Evolutionary conservation across 2,888 invertebrate species (phyloP).

Genomic region (Abscondita cerata): DNA sequence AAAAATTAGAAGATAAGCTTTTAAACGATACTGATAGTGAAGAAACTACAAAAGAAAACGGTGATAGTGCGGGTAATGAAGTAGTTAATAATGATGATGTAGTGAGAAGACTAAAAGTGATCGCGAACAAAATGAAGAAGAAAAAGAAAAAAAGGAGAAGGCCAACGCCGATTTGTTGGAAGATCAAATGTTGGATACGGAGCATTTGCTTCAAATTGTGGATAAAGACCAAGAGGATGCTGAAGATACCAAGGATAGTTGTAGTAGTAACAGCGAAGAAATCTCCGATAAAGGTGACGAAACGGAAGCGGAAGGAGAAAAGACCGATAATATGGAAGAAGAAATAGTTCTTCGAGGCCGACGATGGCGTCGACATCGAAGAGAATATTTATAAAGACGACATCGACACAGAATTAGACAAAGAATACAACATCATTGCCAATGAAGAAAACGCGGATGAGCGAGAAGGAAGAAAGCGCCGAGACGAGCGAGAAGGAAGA

Average conservation of each 20-base stretch:
- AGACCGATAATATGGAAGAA: constrained; percentile 31
- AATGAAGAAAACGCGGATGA: no score
- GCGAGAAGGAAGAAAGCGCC: neutral
- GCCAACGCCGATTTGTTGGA: constrained; percentile 41
- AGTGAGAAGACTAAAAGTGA: constrained; percentile 13
- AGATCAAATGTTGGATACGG: constrained; percentile 33
- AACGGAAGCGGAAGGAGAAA: constrained; percentile 16
- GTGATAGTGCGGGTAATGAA: constrained; percentile 19
- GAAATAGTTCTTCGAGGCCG: constrained; percentile 22
- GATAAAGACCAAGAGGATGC: constrained; percentile 27
- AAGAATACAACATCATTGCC: constrained; percentile 9
- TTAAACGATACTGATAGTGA: constrained; percentile 31
- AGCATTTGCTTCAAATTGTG: constrained; percentile 37
- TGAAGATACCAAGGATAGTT: constrained; percentile 25
- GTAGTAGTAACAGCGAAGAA: neutral
- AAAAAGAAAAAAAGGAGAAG: constrained; percentile 22
- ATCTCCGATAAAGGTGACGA: constrained; percentile 20
- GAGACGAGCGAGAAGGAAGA: neutral
- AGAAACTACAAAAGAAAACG: constrained; percentile 10
- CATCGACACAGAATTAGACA: constrained; percentile 16
- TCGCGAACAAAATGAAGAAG: neutral
- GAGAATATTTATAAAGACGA: constrained; percentile 31
- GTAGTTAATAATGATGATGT: no score
- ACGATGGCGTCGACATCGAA: constrained; percentile 49
- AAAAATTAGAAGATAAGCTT: constrained; percentile 42